Base-by-base conservation (phyloP, 2,888 invertebrate genomes). In the Dendrolimus pini region DNA sequence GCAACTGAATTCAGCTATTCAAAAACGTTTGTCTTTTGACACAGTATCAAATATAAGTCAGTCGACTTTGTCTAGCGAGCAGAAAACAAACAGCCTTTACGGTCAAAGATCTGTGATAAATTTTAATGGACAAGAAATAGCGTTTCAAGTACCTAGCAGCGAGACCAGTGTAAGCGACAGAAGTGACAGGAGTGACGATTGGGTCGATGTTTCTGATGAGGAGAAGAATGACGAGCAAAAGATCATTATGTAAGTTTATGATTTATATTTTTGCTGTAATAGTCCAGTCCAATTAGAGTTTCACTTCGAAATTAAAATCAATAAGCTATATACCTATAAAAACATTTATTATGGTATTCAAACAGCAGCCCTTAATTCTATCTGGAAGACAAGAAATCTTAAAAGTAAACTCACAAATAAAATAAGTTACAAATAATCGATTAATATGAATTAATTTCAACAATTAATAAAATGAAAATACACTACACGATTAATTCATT, bases 151-250 rank as follows among this genome's bases (percentile, higher is more conserved):
- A 41, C 91, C 92, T 9, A 90, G 91, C 63, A 92, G 93, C 66
- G 93, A 93, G 69, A 84, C 91, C 41, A 93, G 93, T 68, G 89
- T 88, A 56, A 93, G 93, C 66, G 93, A 93, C 66, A 82, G 92
- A 7, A 93, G 93, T 65, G 93, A 93, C 66, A 83, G 92, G 14
- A 93, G 93, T 63, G 94, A 94, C 62, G 94, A 94, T 68, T 94
- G 94, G 94, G 91, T 93, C 53, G 94, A 94, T 69, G 84, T 94
- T 12, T 92, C 93, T 7, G 93, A 93, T 71, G 92, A 91, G 64
- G 92, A 92, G 62, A 88, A 88, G 65, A 84, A 77, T 65, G 86
- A 85, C 56, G 85, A 89, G 60, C 89, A 87, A 64, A 88, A 91
- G 64, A 91, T 93, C 66, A 90, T 93, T 55, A 91, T 93, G 93